A percentile compares a stretch with the other conserved stretches of the same genome.
phyloP scores from a whole-genome alignment of 2,113 vertebrate species.

The Piaya cayana region DNA sequence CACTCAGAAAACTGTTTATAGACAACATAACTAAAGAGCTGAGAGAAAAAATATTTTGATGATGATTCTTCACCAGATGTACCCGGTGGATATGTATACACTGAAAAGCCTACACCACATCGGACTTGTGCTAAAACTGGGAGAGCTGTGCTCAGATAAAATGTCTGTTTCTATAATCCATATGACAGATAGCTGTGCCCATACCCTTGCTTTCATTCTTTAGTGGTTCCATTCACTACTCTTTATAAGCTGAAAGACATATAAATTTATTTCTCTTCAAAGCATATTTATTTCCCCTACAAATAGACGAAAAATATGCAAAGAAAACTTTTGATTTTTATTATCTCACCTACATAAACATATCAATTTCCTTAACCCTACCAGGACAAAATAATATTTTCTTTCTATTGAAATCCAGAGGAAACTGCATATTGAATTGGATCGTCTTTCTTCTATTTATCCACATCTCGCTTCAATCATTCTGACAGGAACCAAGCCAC shows the following conservation, averaged over 20 bases:
- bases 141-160: neutral
- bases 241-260: neutral
- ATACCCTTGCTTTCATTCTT: neutral
- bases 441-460: conserved; percentile 4
- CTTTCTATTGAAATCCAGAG: conserved; percentile 31
- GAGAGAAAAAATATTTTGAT: neutral
- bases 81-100: neutral
- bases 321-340: conserved; percentile 34
- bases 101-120: neutral
- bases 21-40: neutral
- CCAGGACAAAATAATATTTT: neutral
- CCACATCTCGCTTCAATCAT: neutral
- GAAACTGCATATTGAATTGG: neutral
- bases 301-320: conserved; percentile 13
- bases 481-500: neutral
- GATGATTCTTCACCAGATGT: neutral
- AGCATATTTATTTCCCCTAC: neutral
- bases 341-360: conserved; percentile 21
- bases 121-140: neutral
- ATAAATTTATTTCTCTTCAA: neutral
- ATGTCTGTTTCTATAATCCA: neutral
- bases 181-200: neutral
- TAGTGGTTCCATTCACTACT: neutral
- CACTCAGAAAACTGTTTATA: neutral
- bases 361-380: neutral